These are phyloP conservation scores for Argyrosomus japonicus DNA, from an alignment of 2,113 vertebrate species.

Conservation along the genomic window DNA sequence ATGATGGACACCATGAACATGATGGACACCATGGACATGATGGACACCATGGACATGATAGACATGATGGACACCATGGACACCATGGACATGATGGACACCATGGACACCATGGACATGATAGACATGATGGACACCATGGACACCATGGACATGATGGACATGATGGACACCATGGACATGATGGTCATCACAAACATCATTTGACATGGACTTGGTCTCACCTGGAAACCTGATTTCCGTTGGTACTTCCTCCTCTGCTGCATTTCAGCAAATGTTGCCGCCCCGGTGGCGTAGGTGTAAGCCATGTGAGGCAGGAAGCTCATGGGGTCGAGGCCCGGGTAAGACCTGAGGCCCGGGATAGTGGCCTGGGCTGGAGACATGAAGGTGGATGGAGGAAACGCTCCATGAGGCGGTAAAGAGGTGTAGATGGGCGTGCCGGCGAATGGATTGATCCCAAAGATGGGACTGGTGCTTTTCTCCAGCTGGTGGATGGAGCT, in stretches of 20 bases:
- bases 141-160: not conserved
- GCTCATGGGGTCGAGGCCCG: constrained; percentile 95
- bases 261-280: constrained; percentile 96
- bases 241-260: constrained; percentile 95
- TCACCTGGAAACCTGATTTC: constrained; percentile 97
- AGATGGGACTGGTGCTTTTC: constrained; percentile 94
- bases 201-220: not conserved
- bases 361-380: constrained; percentile 93
- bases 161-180: no score
- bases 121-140: no score
- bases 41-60: no score
- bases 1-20: no score
- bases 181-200: no score
- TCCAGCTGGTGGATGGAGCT: constrained; percentile 82
- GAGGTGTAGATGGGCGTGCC: constrained; percentile 92
- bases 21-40: no score
- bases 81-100: no score
- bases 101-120: no score
- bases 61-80: no score
- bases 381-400: constrained; percentile 94
- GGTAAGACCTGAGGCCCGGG: constrained; percentile 92
- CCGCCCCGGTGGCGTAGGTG: constrained; percentile 92
- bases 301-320: constrained; percentile 98
- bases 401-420: constrained; percentile 93
- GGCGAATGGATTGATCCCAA: constrained; percentile 93